Conservation (phyloP, 1,140 invertebrate species). For the Akabosia matsudoensis region DNA sequence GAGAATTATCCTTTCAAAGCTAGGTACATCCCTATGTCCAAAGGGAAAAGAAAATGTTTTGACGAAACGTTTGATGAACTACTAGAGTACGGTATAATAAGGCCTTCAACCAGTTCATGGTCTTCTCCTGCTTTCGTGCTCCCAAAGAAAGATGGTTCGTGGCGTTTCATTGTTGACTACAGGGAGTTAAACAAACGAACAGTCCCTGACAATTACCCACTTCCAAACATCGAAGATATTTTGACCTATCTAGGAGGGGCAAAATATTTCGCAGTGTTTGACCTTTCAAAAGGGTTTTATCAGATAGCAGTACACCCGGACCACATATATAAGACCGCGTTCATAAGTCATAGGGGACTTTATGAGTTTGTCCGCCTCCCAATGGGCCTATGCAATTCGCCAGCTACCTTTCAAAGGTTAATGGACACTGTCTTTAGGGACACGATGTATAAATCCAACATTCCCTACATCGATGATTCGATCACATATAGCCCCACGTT, state of each 20-base stretch:
- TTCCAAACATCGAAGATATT: slow-evolving; percentile 44
- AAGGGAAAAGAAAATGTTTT: too few species aligned
- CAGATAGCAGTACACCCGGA: slow-evolving; percentile 50
- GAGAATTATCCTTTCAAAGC: background rate
- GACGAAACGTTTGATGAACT: slow-evolving; percentile 35
- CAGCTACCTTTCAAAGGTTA: slow-evolving; percentile 48
- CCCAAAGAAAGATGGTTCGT: slow-evolving; percentile 51
- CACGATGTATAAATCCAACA: slow-evolving; percentile 31
- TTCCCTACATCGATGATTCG: background rate
- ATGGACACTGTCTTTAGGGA: too few species aligned
- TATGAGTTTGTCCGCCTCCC: slow-evolving; percentile 47
- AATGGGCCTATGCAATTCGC: slow-evolving; percentile 48
- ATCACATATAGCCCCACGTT: too few species aligned
- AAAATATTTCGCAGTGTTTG: slow-evolving; percentile 51
- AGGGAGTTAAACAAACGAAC: slow-evolving; percentile 26
- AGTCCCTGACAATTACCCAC: slow-evolving; percentile 50
- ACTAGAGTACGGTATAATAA: slow-evolving; percentile 34
- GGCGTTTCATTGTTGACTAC: slow-evolving; percentile 54
- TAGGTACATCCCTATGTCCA: background rate
- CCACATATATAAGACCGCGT: slow-evolving; percentile 52
- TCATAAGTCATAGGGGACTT: slow-evolving; percentile 44
- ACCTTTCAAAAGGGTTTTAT: slow-evolving; percentile 53
- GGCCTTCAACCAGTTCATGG: slow-evolving; percentile 52
- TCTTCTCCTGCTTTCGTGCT: slow-evolving; percentile 53
- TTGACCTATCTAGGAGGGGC: slow-evolving; percentile 32